Percentiles rank a stretch among this genome's conserved stretches.
Conservation (phyloP, 2,113 vertebrate species). For the Paradisaea rubra region DNA sequence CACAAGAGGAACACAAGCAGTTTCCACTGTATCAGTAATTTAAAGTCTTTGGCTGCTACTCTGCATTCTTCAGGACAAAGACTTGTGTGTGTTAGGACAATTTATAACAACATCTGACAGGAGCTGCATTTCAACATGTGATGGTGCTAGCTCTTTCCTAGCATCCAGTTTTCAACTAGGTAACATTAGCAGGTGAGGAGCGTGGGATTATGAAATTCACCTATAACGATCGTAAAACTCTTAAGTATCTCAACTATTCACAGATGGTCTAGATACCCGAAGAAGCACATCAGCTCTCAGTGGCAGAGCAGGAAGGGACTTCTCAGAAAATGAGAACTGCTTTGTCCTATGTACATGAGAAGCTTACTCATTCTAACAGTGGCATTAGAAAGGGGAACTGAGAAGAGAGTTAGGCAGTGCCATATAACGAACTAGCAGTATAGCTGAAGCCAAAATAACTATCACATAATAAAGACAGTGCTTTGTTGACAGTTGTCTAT, state of each 20-base stretch:
- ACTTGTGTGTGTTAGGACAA: background rate
- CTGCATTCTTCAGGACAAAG: background rate
- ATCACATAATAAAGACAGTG: background rate
- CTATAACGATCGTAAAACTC: background rate
- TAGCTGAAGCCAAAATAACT: background rate
- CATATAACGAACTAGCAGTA: background rate
- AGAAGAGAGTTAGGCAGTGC: background rate
- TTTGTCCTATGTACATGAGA: background rate
- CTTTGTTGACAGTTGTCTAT: background rate
- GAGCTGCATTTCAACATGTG: background rate
- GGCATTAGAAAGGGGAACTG: background rate
- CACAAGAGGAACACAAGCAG: background rate
- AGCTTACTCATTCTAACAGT: background rate
- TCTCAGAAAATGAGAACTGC: background rate
- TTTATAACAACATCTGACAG: background rate
- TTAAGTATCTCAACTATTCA: background rate
- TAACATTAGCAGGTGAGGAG: background rate
- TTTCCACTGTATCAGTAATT: background rate
- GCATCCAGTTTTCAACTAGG: background rate
- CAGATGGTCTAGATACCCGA: background rate
- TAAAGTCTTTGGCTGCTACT: background rate
- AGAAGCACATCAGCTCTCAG: background rate
- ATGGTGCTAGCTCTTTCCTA: background rate
- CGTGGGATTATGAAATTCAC: background rate
- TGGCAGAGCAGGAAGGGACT: background rate